Conservation (phyloP, 1,140 invertebrate genomes). For the Nylanderia fulva region DNA sequence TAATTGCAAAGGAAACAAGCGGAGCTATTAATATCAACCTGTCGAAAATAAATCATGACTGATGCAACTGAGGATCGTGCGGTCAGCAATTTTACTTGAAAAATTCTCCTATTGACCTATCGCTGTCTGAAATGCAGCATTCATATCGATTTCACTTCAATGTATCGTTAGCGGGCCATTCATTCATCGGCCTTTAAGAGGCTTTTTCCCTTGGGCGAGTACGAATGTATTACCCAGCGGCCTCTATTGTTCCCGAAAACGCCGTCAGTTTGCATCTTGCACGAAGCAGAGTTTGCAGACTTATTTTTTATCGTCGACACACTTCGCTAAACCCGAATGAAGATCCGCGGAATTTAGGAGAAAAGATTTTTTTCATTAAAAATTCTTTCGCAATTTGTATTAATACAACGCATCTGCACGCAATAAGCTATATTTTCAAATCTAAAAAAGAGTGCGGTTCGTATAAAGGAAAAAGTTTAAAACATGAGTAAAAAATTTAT, state of each 20-base stretch:
- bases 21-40: neutral
- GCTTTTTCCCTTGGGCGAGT: neutral
- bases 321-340: neutral
- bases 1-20: too few relatives aligned
- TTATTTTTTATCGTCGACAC: neutral
- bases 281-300: neutral
- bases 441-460: too few relatives aligned
- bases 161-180: slow-evolving; percentile 16
- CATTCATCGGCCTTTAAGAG: slow-evolving; percentile 18
- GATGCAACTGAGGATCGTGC: neutral
- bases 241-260: neutral
- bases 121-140: neutral
- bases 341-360: too few relatives aligned
- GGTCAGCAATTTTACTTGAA: neutral
- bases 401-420: too few relatives aligned
- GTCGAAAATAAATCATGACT: neutral
- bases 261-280: neutral
- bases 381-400: too few relatives aligned
- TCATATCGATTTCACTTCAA: neutral
- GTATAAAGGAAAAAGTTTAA: too few relatives aligned
- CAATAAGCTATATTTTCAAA: too few relatives aligned
- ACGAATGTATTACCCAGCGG: neutral
- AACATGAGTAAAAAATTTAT: too few relatives aligned
- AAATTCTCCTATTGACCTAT: slow-evolving; percentile 16
- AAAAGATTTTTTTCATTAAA: too few relatives aligned